These are phyloP conservation scores for Spialia ferax DNA, from an alignment of 2,888 invertebrate species.

Conservation along the genomic window DNA sequence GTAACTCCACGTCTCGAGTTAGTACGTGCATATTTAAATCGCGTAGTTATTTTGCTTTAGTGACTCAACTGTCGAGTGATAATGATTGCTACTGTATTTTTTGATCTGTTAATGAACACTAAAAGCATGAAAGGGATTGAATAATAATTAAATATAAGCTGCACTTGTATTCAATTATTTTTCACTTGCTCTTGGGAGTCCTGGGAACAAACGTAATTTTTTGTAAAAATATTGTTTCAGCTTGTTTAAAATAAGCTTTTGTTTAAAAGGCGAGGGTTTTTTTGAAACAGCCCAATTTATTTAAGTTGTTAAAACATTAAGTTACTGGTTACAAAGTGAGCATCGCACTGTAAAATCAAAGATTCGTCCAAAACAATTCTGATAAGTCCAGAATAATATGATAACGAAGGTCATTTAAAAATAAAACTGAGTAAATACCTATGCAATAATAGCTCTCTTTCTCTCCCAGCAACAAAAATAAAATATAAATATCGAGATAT, in stretches of 20 bases:
- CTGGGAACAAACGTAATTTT: too few species aligned
- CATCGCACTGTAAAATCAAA: background rate
- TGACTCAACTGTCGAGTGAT: background rate
- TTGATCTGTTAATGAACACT: too few species aligned
- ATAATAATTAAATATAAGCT: too few species aligned
- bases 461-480: constrained; percentile 23
- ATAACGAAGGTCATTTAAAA: constrained; percentile 1
- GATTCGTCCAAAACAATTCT: background rate
- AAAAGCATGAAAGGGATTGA: too few species aligned
- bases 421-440: background rate
- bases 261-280: too few species aligned
- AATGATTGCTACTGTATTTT: too few species aligned
- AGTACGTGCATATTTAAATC: constrained; percentile 11
- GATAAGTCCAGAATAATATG: background rate
- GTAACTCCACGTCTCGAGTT: constrained; percentile 17
- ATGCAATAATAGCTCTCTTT: background rate
- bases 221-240: too few species aligned
- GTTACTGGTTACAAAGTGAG: background rate
- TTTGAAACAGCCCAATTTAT: too few species aligned
- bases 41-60: constrained; percentile 14
- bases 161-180: too few species aligned
- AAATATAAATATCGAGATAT: constrained; percentile 5
- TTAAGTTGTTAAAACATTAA: too few species aligned
- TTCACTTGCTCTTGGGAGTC: too few species aligned
- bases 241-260: too few species aligned